phyloP scores from a whole-genome alignment of 2,888 invertebrate genomes.

The Theretra japonica region DNA sequence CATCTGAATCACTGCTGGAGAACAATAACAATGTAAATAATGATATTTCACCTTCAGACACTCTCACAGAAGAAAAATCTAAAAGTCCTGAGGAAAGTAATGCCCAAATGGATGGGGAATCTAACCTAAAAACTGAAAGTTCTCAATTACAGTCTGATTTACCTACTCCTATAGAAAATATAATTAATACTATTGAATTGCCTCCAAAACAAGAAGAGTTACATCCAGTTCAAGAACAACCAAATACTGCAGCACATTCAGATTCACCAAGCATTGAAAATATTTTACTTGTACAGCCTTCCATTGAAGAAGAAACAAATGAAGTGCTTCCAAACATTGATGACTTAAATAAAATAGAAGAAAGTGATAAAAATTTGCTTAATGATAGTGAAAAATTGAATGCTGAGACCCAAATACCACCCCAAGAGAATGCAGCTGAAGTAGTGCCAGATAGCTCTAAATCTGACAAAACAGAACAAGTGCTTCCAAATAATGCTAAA shows the following conservation, averaged over 20 bases:
- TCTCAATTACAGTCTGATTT: not conserved
- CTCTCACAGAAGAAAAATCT: not conserved
- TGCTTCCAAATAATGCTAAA: conserved; percentile 1
- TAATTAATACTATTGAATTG: not conserved
- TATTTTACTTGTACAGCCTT: not conserved
- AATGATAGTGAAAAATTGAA: not conserved
- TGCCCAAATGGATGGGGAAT: not conserved
- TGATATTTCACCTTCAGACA: not conserved
- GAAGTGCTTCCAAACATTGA: not conserved
- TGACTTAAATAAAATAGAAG: not conserved
- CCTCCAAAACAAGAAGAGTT: not conserved
- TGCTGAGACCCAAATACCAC: not conserved
- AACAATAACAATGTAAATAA: not conserved
- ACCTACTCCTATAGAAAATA: not conserved
- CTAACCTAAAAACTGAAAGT: not conserved
- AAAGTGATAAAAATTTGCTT: not conserved
- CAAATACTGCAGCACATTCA: not conserved
- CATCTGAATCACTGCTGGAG: not conserved
- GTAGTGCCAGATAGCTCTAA: not conserved
- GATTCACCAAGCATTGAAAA: not conserved
- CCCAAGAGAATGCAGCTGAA: not conserved
- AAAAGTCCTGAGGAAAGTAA: not conserved
- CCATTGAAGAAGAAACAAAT: conserved; percentile 9
- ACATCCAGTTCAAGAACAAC: not conserved
- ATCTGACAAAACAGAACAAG: not conserved